These are phyloP conservation scores for Diacarnus erythraeanus DNA, from an alignment of 37 sponge, comb jelly and placozoan genomes.

Conservation along the genomic window DNA sequence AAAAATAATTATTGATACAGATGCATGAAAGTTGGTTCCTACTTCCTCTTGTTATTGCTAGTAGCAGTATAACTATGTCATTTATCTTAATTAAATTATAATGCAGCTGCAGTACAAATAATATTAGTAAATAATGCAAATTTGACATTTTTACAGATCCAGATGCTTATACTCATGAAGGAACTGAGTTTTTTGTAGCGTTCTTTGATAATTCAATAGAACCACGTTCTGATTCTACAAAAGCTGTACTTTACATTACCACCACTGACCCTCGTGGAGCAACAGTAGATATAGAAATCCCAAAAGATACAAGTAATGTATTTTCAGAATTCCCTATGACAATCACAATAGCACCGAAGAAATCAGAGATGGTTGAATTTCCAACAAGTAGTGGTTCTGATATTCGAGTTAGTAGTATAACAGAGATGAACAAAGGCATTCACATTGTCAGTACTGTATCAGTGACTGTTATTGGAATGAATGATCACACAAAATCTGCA, in stretches of 20 bases:
- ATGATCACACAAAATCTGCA: slow-evolving; percentile 28
- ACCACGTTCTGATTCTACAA: not conserved
- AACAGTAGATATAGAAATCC: not conserved
- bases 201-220: slow-evolving; percentile 1
- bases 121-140: no score
- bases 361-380: not conserved
- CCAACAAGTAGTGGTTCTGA: not conserved
- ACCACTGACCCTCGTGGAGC: not conserved
- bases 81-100: no score
- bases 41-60: no score
- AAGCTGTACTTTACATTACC: slow-evolving; percentile 1
- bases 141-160: no score
- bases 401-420: not conserved
- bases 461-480: slow-evolving; percentile 22
- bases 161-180: not conserved
- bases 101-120: no score
- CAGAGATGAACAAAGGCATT: slow-evolving; percentile 13
- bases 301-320: not conserved
- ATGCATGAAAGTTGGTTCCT: no score
- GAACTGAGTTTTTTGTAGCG: slow-evolving; percentile 26
- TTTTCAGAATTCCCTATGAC: not conserved
- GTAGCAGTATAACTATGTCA: no score
- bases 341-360: not conserved
- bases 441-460: not conserved
- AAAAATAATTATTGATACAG: no score